Percentiles rank a stretch among this genome's conserved stretches.
These are phyloP conservation scores for Cebus imitator DNA, from an alignment of 2,113 vertebrate genomes.

Conservation along the genomic window DNA sequence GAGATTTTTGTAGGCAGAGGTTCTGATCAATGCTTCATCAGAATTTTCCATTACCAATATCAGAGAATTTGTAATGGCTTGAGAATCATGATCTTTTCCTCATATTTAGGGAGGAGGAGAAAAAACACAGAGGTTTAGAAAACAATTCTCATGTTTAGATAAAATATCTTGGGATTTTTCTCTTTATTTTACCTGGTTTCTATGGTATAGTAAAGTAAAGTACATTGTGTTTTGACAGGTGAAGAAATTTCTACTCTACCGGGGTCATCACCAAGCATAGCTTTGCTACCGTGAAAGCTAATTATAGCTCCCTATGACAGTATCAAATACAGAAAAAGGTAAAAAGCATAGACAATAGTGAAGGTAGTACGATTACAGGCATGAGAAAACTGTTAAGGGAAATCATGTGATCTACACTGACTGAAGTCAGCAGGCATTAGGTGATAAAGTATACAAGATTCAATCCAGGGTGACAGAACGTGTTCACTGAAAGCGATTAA, in stretches of 20 bases:
- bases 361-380: neutral
- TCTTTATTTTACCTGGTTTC: neutral
- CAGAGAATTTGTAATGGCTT: no score
- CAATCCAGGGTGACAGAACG: neutral
- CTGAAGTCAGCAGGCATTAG: no score
- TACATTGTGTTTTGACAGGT: neutral
- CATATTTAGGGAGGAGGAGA: neutral
- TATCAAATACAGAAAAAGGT: neutral
- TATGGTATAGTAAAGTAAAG: neutral
- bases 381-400: neutral
- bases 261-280: neutral
- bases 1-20: neutral
- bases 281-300: neutral
- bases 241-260: no score
- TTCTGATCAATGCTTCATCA: neutral
- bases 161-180: neutral
- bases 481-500: neutral
- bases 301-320: neutral
- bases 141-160: neutral
- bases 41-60: neutral
- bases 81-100: no score
- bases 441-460: neutral
- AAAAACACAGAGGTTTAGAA: neutral
- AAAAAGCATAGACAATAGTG: neutral
- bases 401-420: no score